Conservation (phyloP, 2,113 vertebrate species). For the Turnix velox region DNA sequence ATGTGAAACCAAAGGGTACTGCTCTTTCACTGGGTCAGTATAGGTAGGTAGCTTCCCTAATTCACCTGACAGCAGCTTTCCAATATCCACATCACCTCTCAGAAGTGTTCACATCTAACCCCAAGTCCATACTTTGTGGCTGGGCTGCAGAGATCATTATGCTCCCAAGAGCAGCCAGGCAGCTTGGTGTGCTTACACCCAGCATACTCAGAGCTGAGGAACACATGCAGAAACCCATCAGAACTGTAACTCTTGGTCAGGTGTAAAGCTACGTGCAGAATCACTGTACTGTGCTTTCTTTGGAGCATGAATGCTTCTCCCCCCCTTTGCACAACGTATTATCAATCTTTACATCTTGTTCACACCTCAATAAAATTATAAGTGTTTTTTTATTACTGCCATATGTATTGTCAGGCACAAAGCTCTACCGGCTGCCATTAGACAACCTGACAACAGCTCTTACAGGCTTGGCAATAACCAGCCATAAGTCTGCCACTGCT, state of each 20-base stretch:
- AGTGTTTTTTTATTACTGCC: background rate
- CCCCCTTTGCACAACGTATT: background rate
- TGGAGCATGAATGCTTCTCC: background rate
- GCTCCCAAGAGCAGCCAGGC: background rate
- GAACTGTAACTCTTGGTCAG: background rate
- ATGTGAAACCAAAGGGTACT: background rate
- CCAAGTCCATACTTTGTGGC: background rate
- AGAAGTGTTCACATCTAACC: background rate
- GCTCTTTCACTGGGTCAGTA: background rate
- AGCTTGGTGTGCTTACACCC: background rate
- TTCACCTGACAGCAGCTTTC: background rate
- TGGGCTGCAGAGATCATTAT: background rate
- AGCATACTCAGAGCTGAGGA: background rate
- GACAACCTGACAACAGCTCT: background rate
- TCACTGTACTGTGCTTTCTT: background rate
- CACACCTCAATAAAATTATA: background rate
- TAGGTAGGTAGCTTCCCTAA: background rate
- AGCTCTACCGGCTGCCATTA: background rate
- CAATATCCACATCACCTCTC: background rate
- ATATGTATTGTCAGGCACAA: background rate
- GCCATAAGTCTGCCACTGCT: background rate
- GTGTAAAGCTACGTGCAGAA: background rate
- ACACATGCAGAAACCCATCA: rapidly evolving
- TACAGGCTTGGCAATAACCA: background rate
- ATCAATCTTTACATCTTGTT: background rate